Conservation (phyloP, 30 jellyfish, hydroid and myxozoan genomes). For the Aurelia coerulea region DNA sequence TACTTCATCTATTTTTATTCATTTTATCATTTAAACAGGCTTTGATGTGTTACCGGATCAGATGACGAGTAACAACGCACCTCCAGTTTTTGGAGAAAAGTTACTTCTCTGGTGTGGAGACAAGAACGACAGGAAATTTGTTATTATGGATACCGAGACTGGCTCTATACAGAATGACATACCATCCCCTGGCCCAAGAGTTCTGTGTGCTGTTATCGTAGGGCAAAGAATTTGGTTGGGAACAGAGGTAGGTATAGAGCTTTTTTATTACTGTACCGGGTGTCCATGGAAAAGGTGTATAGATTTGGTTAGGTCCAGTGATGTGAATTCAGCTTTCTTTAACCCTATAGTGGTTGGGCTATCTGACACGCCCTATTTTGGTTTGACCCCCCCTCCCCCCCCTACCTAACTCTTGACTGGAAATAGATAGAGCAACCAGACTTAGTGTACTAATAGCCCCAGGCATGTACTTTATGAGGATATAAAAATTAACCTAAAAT, state of each 20-base stretch:
- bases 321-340: too few species aligned
- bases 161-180: conserved; percentile 58
- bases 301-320: too few species aligned
- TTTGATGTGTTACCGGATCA: not conserved
- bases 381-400: too few species aligned
- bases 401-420: too few species aligned
- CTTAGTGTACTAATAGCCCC: too few species aligned
- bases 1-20: not conserved
- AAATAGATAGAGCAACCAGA: too few species aligned
- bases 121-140: conserved; percentile 47
- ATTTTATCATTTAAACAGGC: not conserved
- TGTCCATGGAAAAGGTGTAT: too few species aligned
- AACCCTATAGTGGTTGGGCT: too few species aligned
- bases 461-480: too few species aligned
- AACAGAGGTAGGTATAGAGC: conserved; percentile 70
- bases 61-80: not conserved
- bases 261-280: too few species aligned
- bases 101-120: conserved; percentile 82
- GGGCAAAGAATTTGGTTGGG: conserved; percentile 93
- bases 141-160: conserved; percentile 61
- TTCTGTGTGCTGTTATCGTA: conserved; percentile 85
- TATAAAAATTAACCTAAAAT: too few species aligned
- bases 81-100: conserved; percentile 12
- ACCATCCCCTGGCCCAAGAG: conserved; percentile 84
- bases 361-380: too few species aligned